Percentiles rank a stretch among this genome's conserved stretches.
phyloP scores from a whole-genome alignment of 2,888 invertebrate species.

The Spodoptera exigua region DNA sequence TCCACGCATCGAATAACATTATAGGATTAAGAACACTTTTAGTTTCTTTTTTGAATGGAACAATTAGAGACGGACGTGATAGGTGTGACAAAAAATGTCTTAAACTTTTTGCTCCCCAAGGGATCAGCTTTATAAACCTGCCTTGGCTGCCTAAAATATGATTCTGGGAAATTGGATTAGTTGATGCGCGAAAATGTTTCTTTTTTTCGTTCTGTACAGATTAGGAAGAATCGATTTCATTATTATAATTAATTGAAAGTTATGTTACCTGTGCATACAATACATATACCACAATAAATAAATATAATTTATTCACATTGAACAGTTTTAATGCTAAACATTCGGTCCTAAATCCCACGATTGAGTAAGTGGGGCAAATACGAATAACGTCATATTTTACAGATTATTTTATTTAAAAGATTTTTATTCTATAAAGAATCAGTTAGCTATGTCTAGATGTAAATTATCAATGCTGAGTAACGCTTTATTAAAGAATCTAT shows the following conservation, averaged over 20 bases:
- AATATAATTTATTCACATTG: constrained; percentile 30
- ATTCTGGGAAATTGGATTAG: constrained; percentile 64
- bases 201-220: constrained; percentile 45
- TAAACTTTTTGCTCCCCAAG: constrained; percentile 64
- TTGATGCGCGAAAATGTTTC: constrained; percentile 58
- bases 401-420: background rate
- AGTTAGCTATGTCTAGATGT: constrained; percentile 21
- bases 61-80: constrained; percentile 82
- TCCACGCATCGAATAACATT: constrained; percentile 79
- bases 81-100: constrained; percentile 78
- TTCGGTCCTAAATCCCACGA: constrained; percentile 8
- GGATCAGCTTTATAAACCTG: constrained; percentile 47
- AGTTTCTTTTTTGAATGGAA: constrained; percentile 77
- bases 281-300: constrained; percentile 25
- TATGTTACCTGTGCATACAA: constrained; percentile 27
- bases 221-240: constrained; percentile 33
- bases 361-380: constrained; percentile 33
- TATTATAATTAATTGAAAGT: constrained; percentile 49
- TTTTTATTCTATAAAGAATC: constrained; percentile 20
- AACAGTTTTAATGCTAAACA: constrained; percentile 21
- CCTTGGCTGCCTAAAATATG: constrained; percentile 50
- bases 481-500: constrained; percentile 45
- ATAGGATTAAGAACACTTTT: constrained; percentile 81
- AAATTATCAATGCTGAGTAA: constrained; percentile 48
- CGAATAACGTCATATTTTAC: constrained; percentile 12